phyloP scores from a whole-genome alignment of 2,113 vertebrate genomes.

The Ondatra zibethicus region DNA sequence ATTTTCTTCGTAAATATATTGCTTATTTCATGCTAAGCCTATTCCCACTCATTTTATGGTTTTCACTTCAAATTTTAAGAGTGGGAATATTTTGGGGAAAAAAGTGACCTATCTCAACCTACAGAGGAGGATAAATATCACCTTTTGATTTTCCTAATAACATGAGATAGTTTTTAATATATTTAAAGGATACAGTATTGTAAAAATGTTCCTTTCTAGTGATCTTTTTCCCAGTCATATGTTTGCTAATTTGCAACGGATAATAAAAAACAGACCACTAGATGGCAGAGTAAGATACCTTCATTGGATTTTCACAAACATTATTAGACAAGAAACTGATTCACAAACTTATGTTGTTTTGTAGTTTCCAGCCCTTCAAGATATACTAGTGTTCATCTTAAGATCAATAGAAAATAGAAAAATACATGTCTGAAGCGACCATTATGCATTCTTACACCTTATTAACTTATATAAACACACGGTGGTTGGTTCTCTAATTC shows the following conservation, averaged over 20 bases:
- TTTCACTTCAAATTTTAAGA: constrained; percentile 39
- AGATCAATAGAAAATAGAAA: not conserved
- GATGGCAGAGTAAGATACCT: constrained; percentile 66
- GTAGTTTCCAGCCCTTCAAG: not conserved
- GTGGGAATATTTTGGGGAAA: not conserved
- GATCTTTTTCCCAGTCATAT: not conserved
- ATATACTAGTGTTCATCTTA: not conserved
- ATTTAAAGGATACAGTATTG: not conserved
- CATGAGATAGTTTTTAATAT: not conserved
- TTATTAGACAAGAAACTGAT: not conserved
- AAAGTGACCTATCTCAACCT: not conserved
- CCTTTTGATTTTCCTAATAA: not conserved
- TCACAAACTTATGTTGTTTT: not conserved
- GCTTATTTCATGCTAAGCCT: not conserved
- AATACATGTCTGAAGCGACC: not conserved
- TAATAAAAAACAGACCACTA: constrained; percentile 59
- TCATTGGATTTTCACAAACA: not conserved
- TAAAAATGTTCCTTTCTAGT: not conserved
- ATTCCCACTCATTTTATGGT: not conserved
- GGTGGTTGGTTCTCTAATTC: not conserved
- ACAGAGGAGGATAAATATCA: not conserved
- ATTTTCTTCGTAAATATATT: not conserved
- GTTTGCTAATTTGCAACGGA: not conserved
- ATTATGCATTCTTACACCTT: not conserved
- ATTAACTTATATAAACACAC: not conserved